These are phyloP conservation scores for Leucoraja erinaceus DNA, from an alignment of 2,113 vertebrate genomes.

Conservation along the genomic window DNA sequence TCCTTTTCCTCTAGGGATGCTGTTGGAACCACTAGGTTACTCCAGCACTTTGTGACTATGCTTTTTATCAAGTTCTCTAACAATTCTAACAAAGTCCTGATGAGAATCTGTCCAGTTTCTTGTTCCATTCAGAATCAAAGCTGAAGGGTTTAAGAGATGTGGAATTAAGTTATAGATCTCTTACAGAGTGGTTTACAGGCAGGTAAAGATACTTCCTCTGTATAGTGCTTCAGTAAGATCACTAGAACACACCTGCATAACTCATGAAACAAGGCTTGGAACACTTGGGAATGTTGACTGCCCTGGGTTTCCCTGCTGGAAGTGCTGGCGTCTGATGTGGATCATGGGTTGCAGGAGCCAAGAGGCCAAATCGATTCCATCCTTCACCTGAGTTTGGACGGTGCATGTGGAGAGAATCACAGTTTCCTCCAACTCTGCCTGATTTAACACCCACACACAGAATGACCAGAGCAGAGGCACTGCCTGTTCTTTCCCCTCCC, in stretches of 20 bases:
- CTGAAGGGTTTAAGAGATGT: no score
- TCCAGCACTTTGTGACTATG: no score
- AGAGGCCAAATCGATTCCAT: neutral
- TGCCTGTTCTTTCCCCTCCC: neutral
- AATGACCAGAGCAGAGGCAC: neutral
- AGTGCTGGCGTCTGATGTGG: neutral
- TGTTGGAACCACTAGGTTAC: no score
- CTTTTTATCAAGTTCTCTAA: no score
- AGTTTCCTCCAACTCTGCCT: neutral
- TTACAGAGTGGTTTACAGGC: neutral
- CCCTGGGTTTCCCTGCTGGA: neutral
- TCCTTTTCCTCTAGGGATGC: no score
- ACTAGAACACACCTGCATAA: neutral
- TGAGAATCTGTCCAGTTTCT: neutral
- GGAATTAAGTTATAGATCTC: no score
- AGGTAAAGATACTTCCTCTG: neutral
- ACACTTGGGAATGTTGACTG: neutral
- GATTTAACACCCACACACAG: neutral
- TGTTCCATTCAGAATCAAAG: neutral
- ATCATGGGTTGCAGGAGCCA: neutral
- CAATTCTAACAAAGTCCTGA: neutral
- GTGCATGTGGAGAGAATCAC: neutral
- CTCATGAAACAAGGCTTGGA: neutral
- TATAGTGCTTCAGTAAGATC: neutral
- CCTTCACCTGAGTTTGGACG: neutral